Evolutionary conservation across 2,888 invertebrate genomes (phyloP).

Genomic region (Dione vanillae): DNA sequence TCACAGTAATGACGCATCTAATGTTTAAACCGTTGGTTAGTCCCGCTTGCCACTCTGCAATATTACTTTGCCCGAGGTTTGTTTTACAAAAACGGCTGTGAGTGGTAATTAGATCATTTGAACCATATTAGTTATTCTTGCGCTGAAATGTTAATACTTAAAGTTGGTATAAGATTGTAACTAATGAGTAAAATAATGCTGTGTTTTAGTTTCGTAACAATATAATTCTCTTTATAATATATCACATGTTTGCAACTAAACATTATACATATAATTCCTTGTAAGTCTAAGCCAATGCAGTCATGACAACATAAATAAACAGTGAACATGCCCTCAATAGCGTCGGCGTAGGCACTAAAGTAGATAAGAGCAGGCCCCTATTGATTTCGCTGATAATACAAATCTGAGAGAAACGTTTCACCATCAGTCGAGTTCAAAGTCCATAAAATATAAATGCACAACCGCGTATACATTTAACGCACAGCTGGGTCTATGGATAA

Average conservation of each 20-base stretch:
- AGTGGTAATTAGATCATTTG: constrained; percentile 51
- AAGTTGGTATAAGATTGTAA: not conserved
- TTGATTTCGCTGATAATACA: constrained; percentile 67
- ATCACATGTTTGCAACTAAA: constrained; percentile 7
- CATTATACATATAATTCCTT: constrained; percentile 24
- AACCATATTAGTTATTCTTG: constrained; percentile 47
- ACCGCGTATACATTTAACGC: constrained; percentile 67
- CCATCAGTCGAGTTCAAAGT: constrained; percentile 80
- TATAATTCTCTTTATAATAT: not conserved
- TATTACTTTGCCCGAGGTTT: constrained; percentile 50
- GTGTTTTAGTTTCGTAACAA: not conserved
- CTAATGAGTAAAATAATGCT: not conserved
- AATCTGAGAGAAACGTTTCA: constrained; percentile 68
- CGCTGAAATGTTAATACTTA: constrained; percentile 45
- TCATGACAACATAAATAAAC: constrained; percentile 42
- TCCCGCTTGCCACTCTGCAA: constrained; percentile 58
- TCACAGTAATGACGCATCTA: constrained; percentile 72
- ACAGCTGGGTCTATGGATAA: constrained; percentile 73
- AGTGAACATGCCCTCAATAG: constrained; percentile 54
- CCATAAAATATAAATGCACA: constrained; percentile 73
- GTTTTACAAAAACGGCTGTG: constrained; percentile 60
- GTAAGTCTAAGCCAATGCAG: constrained; percentile 33
- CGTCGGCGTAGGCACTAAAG: constrained; percentile 48
- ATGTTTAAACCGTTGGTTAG: constrained; percentile 68
- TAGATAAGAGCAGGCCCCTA: constrained; percentile 53